A percentile compares a stretch with the other conserved stretches of the same genome.
These are phyloP conservation scores for Etheostoma cragini DNA, from an alignment of 2,113 vertebrate genomes.

Conservation along the genomic window DNA sequence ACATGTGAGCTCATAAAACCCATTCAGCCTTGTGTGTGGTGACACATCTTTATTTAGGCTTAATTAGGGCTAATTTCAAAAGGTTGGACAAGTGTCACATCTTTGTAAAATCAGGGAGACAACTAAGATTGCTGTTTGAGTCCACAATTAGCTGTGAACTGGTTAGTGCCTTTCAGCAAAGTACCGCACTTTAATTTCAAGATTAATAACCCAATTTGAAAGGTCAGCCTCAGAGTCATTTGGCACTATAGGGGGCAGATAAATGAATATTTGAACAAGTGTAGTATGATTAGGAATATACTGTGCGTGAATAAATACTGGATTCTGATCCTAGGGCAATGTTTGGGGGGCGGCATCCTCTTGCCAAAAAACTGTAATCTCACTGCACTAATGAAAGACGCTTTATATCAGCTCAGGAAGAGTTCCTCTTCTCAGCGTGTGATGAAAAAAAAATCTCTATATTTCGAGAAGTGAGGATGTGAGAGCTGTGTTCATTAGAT, in stretches of 20 bases:
- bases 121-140: conserved; percentile 8
- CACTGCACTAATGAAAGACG: conserved; percentile 63
- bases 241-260: conserved; percentile 43
- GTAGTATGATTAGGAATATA: conserved; percentile 59
- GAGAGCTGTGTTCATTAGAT: conserved; percentile 69
- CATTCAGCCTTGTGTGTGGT: neutral
- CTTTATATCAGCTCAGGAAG: conserved; percentile 58
- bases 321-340: conserved; percentile 50
- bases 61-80: conserved; percentile 44
- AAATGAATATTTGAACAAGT: conserved; percentile 65
- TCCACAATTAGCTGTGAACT: conserved; percentile 46
- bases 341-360: conserved; percentile 47
- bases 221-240: conserved; percentile 58
- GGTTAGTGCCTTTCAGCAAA: conserved; percentile 28
- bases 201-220: conserved; percentile 64
- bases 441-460: conserved; percentile 29
- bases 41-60: neutral
- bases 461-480: conserved; percentile 62
- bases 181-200: conserved; percentile 32
- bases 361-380: conserved; percentile 59
- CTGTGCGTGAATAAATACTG: conserved; percentile 39
- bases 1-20: conserved; percentile 15
- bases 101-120: conserved; percentile 17
- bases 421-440: conserved; percentile 60
- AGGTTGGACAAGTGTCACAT: conserved; percentile 2